Evolutionary conservation across 2,113 vertebrate genomes (phyloP).

Genomic region (Strix aluco): DNA sequence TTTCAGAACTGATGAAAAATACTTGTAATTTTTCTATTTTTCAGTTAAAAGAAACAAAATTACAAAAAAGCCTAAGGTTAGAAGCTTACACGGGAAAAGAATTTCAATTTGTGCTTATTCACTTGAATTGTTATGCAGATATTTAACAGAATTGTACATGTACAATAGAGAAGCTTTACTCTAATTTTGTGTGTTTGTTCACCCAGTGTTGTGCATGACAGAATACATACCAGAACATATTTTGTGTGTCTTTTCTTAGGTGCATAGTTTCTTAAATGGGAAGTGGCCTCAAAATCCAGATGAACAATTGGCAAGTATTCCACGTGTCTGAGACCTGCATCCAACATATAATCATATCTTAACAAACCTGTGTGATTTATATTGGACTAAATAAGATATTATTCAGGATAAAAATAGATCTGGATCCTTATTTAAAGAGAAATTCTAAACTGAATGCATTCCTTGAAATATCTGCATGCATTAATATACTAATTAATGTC

Average conservation of each 20-base stretch:
- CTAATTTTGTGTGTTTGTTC: background rate
- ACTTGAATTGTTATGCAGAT: background rate
- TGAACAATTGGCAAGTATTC: background rate
- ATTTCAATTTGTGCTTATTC: background rate
- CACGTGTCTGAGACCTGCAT: background rate
- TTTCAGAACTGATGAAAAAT: background rate
- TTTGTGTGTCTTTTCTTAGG: background rate
- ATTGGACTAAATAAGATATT: background rate
- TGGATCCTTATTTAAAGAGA: background rate
- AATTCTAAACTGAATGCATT: background rate
- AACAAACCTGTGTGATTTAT: background rate
- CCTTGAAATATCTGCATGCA: background rate
- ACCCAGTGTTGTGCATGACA: background rate
- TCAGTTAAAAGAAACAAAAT: background rate
- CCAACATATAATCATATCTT: background rate
- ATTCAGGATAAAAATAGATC: background rate
- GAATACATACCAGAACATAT: background rate
- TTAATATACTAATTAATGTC: background rate
- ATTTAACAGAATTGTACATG: background rate
- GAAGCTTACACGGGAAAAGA: background rate
- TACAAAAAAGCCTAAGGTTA: accelerated
- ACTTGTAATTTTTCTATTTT: background rate
- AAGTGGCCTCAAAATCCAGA: background rate
- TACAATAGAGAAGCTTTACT: background rate
- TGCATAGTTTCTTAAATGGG: background rate